phyloP scores from a whole-genome alignment of 2,797 vertebrate genomes.

The Pangasius mekongensis region DNA sequence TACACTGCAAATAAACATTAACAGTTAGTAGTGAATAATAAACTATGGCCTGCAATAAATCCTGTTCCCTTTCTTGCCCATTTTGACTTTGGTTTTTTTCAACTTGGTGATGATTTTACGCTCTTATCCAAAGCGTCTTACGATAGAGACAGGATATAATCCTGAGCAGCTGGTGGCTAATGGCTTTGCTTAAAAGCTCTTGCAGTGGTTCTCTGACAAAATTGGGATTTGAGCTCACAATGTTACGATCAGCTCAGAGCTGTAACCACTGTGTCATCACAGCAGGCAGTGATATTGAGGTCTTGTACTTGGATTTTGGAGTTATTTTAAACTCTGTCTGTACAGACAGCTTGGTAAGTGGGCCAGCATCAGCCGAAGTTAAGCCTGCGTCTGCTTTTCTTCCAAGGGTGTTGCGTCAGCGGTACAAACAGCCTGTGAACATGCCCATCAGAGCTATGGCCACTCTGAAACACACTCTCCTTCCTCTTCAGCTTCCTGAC shows the following conservation, averaged over 20 bases:
- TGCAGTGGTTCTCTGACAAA: background rate
- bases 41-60: background rate
- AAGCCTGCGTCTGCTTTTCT: conserved; percentile 24
- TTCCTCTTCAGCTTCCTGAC: conserved; percentile 38
- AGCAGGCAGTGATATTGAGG: background rate
- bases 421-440: conserved; percentile 45
- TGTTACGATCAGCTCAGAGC: background rate
- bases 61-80: background rate
- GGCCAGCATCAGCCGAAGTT: conserved; percentile 22
- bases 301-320: conserved; percentile 10
- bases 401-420: conserved; percentile 14
- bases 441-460: conserved; percentile 27
- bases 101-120: background rate
- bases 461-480: conserved; percentile 2
- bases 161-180: background rate
- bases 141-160: background rate
- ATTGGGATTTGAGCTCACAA: background rate
- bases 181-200: conserved; percentile 10
- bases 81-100: background rate
- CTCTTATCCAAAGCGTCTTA: background rate
- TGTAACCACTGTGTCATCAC: background rate
- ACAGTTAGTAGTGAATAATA: conserved; percentile 9
- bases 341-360: conserved; percentile 22
- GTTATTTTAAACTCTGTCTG: conserved; percentile 14
- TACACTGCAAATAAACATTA: background rate